Conservation (phyloP, 2,797 vertebrate genomes). For the Phaenicophaeus curvirostris region DNA sequence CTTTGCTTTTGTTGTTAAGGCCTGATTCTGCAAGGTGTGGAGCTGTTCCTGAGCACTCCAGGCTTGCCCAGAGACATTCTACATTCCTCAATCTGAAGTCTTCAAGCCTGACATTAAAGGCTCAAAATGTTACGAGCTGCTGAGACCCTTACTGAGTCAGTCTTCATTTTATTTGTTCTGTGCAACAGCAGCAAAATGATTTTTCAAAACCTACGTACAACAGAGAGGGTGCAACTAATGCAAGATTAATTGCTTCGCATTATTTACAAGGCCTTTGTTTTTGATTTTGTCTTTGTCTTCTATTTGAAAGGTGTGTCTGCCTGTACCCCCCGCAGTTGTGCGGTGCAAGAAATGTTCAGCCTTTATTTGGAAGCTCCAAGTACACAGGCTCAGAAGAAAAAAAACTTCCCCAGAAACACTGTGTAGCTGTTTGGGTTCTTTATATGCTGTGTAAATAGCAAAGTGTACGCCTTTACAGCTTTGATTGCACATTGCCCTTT, state of each 20-base stretch:
- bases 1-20: background rate
- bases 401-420: background rate
- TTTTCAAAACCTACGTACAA: background rate
- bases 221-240: background rate
- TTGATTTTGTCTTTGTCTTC: conserved; percentile 11
- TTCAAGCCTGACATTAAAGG: background rate
- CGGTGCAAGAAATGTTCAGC: background rate
- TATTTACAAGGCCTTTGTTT: background rate
- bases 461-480: conserved; percentile 15
- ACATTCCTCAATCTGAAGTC: background rate
- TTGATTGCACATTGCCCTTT: conserved; percentile 5
- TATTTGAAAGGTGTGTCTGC: background rate
- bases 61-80: background rate
- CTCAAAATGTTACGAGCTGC: background rate
- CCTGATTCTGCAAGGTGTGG: background rate
- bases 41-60: background rate
- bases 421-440: background rate
- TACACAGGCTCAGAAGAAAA: background rate
- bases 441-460: conserved; percentile 11
- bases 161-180: background rate
- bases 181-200: background rate
- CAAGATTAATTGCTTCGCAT: background rate
- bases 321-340: background rate
- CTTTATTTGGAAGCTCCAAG: background rate
- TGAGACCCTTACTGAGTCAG: background rate